These are phyloP conservation scores for Ataeniobius toweri DNA, from an alignment of 2,797 vertebrate species.

Conservation along the genomic window DNA sequence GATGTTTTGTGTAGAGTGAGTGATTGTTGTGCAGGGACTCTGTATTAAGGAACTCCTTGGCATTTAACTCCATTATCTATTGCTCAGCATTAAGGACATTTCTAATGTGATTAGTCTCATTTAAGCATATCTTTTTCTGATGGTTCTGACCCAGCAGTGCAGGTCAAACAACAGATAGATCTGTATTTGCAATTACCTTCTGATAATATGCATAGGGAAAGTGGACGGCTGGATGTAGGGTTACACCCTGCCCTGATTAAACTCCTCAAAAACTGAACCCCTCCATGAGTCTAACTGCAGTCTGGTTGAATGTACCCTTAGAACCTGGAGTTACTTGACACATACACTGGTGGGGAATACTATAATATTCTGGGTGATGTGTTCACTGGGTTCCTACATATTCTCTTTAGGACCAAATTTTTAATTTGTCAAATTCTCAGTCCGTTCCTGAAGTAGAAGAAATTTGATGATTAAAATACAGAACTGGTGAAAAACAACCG, in stretches of 20 bases:
- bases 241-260: constrained; percentile 24
- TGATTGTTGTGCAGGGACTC: constrained; percentile 67
- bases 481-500: neutral
- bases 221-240: constrained; percentile 29
- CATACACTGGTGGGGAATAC: constrained; percentile 37
- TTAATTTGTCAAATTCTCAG: neutral
- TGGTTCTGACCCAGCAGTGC: constrained; percentile 23
- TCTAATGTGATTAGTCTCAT: constrained; percentile 46
- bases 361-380: constrained; percentile 22
- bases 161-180: constrained; percentile 38
- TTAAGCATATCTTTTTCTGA: constrained; percentile 36
- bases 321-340: constrained; percentile 30
- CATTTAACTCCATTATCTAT: constrained; percentile 73
- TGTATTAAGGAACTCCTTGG: constrained; percentile 56
- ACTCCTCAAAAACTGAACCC: constrained; percentile 21
- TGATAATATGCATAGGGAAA: constrained; percentile 36
- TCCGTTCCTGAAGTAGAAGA: neutral
- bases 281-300: constrained; percentile 27
- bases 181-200: constrained; percentile 42
- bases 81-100: constrained; percentile 35
- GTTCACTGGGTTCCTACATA: neutral
- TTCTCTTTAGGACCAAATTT: neutral
- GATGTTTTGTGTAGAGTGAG: constrained; percentile 70
- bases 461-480: neutral
- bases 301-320: constrained; percentile 20